These are phyloP conservation scores for Acanthochromis polyacanthus DNA, from an alignment of 2,113 vertebrate genomes.

Conservation along the genomic window DNA sequence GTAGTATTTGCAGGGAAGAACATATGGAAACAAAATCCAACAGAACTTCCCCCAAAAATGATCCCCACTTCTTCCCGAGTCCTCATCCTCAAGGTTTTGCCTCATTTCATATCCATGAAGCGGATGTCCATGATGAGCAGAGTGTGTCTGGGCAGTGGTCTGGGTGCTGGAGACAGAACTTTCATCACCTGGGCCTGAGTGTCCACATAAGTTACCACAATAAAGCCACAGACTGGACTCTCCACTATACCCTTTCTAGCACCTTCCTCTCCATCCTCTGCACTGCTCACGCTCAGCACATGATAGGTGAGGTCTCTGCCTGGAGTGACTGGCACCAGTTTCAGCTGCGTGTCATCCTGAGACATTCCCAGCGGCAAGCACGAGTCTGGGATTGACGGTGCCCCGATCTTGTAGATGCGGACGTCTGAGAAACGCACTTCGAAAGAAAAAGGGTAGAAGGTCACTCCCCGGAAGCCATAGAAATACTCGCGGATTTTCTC, in stretches of 20 bases:
- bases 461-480: slow-evolving; percentile 93
- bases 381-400: slow-evolving; percentile 97
- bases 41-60: neutral
- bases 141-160: slow-evolving; percentile 94
- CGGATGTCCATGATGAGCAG: slow-evolving; percentile 99
- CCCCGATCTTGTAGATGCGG: slow-evolving; percentile 97
- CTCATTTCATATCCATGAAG: slow-evolving; percentile 93
- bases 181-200: slow-evolving; percentile 95
- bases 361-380: slow-evolving; percentile 98
- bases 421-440: slow-evolving; percentile 98
- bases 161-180: slow-evolving; percentile 92
- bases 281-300: slow-evolving; percentile 94
- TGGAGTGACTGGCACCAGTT: slow-evolving; percentile 95
- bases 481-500: slow-evolving; percentile 97
- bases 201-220: slow-evolving; percentile 95
- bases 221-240: slow-evolving; percentile 95
- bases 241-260: slow-evolving; percentile 84
- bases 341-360: slow-evolving; percentile 98
- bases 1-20: slow-evolving; percentile 7
- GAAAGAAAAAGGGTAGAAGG: slow-evolving; percentile 96
- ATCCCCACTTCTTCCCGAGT: neutral
- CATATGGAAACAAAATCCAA: slow-evolving; percentile 12
- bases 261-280: slow-evolving; percentile 88
- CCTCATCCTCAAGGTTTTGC: neutral
- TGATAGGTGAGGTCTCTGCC: slow-evolving; percentile 97